These are phyloP conservation scores for Galeopsomyia nigrocyanea DNA, from an alignment of 2,888 invertebrate genomes.

Conservation along the genomic window DNA sequence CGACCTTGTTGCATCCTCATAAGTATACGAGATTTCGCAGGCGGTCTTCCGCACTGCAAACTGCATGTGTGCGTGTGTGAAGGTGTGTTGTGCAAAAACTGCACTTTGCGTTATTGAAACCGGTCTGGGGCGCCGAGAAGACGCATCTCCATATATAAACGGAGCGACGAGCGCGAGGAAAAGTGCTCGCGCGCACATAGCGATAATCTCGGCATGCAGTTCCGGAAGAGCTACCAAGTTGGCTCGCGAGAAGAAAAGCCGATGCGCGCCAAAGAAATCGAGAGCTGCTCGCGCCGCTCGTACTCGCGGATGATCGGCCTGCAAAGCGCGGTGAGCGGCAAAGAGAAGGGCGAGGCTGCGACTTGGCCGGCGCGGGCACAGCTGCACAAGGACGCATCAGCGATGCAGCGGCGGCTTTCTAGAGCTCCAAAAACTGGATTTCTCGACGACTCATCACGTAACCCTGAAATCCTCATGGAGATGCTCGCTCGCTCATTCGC, in stretches of 20 bases:
- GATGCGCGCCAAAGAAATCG: not conserved
- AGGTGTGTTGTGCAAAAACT: too few species aligned
- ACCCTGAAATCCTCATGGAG: slow-evolving; percentile 38
- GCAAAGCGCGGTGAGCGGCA: slow-evolving; percentile 65
- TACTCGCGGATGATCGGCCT: too few species aligned
- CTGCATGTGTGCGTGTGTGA: not conserved
- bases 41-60: not conserved
- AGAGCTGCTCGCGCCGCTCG: not conserved
- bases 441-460: slow-evolving; percentile 52
- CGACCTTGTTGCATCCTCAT: not conserved
- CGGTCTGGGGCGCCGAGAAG: not conserved
- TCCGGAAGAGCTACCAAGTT: not conserved
- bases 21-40: too few species aligned
- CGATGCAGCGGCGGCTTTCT: slow-evolving; percentile 61
- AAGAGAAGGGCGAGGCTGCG: slow-evolving; percentile 62
- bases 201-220: not conserved
- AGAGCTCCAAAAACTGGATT: slow-evolving; percentile 69
- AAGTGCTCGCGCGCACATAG: not conserved
- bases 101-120: too few species aligned
- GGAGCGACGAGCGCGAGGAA: not conserved
- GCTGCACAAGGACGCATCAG: slow-evolving; percentile 57
- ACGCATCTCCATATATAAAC: not conserved
- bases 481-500: slow-evolving; percentile 29
- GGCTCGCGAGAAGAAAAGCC: not conserved
- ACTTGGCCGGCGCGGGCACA: slow-evolving; percentile 60